Base-by-base conservation (phyloP, 2,888 invertebrate species). In the Adelphocoris suturalis region DNA sequence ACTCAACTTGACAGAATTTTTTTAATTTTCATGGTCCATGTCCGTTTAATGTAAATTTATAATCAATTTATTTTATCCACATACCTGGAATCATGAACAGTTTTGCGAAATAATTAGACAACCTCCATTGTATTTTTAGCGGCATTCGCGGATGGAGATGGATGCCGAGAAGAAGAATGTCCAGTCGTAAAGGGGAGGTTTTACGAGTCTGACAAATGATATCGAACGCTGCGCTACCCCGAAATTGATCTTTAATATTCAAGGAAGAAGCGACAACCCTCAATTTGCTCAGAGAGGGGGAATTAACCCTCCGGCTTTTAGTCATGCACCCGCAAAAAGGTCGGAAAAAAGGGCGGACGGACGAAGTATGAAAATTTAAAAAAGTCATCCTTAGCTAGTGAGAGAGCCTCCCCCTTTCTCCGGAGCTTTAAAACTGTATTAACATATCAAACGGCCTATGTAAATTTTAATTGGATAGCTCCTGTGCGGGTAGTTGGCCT, bases 401-500 rank as follows among this genome's bases (percentile, higher is more conserved):
- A 19, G 14, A 14, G 7, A 13, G 23, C 46, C 78, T n/a, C 14
- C 19, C 5, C 23, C 4, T 9, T 80, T 81, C 14, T 37, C 46
- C 46, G 4, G 37, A 37, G 46, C 47, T 78, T 68, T 68, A 82
- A 75, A 86, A 75, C 52, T 75, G 86, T 23, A 86, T 86, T 86
- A 86, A 86, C 86, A 86, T 86, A 86, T 86, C 86, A 86, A 86
- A 86, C 86, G 75, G 86, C n/a, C 47, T 86, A 86, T 86, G 86
- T 86, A 86, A 86, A 86, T 86, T 86, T 86, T 86, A 86, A 86
- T 86, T 86, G 86, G 86, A 86, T 85, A n/a, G 85, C 85, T 28
- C 85, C 82, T 82, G 82, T 52, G 82, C 82, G 82, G 82, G n/a
- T 52, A 52, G 52, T 52, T 82, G 52, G n/a, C 19, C 27, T 82